Evolutionary conservation across 2,113 vertebrate species (phyloP).

Genomic region (Crotalus helleri): DNA sequence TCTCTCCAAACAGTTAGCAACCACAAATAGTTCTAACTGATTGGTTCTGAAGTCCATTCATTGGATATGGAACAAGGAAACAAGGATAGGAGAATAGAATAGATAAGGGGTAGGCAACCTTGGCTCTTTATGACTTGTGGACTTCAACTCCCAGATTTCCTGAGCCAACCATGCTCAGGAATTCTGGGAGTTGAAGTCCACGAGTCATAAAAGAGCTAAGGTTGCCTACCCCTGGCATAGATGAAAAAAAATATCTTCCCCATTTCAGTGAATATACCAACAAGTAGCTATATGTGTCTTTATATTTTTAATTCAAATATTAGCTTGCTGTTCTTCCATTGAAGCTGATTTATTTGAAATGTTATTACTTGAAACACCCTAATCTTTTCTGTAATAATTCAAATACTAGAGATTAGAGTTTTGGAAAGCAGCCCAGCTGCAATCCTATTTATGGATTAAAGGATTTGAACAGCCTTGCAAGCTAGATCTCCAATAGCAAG

Average conservation of each 20-base stretch:
- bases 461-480: slow-evolving; percentile 82
- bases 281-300: slow-evolving; percentile 77
- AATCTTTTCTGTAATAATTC: slow-evolving; percentile 87
- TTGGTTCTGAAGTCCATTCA: background rate
- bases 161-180: too few species aligned
- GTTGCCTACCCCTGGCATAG: too few species aligned
- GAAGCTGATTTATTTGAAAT: slow-evolving; percentile 86
- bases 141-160: too few species aligned
- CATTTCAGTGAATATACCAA: slow-evolving; percentile 68
- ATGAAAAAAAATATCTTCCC: slow-evolving; percentile 61
- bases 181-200: too few species aligned
- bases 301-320: slow-evolving; percentile 82
- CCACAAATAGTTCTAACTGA: background rate
- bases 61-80: background rate
- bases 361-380: slow-evolving; percentile 84
- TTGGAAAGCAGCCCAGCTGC: slow-evolving; percentile 81
- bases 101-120: too few species aligned
- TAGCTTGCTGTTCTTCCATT: slow-evolving; percentile 83
- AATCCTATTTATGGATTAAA: slow-evolving; percentile 89
- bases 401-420: slow-evolving; percentile 82
- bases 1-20: background rate
- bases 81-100: background rate
- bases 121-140: too few species aligned
- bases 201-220: too few species aligned
- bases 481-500: slow-evolving; percentile 77